A percentile compares a stretch with the other conserved stretches of the same genome.
These are phyloP conservation scores for Drosophila engyochracea DNA, from an alignment of 2,888 invertebrate genomes.

Conservation along the genomic window DNA sequence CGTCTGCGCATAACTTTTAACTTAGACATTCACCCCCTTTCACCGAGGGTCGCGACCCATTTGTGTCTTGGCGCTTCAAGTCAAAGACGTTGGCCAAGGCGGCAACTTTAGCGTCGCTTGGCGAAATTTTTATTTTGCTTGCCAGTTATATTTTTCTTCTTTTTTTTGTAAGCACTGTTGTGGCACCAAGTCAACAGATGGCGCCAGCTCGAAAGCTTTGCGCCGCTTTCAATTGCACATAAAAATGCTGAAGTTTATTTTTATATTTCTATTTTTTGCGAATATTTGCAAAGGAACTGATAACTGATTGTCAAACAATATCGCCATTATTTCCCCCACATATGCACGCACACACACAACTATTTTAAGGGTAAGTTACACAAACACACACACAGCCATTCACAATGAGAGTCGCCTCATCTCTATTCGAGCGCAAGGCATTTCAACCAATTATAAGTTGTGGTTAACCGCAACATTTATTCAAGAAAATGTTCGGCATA, in stretches of 20 bases:
- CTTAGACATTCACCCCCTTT: conserved; percentile 66
- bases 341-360: conserved; percentile 9
- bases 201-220: conserved; percentile 69
- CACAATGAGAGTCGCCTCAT: conserved; percentile 32
- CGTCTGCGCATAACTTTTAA: conserved; percentile 62
- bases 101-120: conserved; percentile 60
- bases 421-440: conserved; percentile 69
- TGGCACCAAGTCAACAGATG: conserved; percentile 51
- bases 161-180: conserved; percentile 31
- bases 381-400: conserved; percentile 20
- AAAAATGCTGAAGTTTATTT: background rate
- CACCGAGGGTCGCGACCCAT: conserved; percentile 26
- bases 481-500: conserved; percentile 81
- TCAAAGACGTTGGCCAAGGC: conserved; percentile 61
- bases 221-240: conserved; percentile 5
- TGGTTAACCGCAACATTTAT: conserved; percentile 86
- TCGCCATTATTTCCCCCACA: conserved; percentile 29
- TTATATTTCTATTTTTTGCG: background rate
- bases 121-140: conserved; percentile 41
- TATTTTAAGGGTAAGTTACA: conserved; percentile 53
- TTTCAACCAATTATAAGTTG: conserved; percentile 86
- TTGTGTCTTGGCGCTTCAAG: conserved; percentile 47
- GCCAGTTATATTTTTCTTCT: conserved; percentile 11
- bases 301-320: conserved; percentile 21
- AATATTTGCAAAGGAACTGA: conserved; percentile 2